Evolutionary conservation across 2,797 vertebrate genomes (phyloP), one percentile per base, ranked within the genome.

Genomic region (Coranthus polyacanthus): DNA sequence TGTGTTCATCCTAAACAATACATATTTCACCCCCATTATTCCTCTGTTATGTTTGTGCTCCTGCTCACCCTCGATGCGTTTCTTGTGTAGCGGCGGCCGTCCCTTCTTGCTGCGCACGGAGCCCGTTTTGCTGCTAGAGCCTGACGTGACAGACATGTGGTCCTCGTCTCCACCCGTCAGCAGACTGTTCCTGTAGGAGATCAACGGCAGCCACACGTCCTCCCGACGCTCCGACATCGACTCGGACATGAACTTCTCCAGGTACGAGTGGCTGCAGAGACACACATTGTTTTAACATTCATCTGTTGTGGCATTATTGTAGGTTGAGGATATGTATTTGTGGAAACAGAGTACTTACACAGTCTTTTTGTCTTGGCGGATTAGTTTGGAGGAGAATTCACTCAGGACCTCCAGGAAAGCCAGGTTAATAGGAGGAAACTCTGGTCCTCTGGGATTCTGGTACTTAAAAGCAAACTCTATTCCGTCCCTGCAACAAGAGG

Each of bases 401-500:
- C 97, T 98, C 21, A 99, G 92, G 52, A 99, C 97, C 88, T 99
- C 98, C 55, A 99, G 94, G 92, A 99, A 99, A 84, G 98, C 97
- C 88, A 99, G 87, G 83, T 99, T 99, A 56, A 96, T 92, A 49
- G 98, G 98, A 49, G 98, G 98, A 73, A 96, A 97, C 79, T 99
- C 97, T 56, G 95, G 87, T 86, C 98, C 98, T 90, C 98, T 96
- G 65, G 97, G 96, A 92, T 98, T 99, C 86, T 96, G 97, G 77
- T 97, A 98, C 88, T 99, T 99, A 85, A 99, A 99, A 21, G 98
- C 96, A 94, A 99, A 99, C 87, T 99, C 98, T 77, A 99, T 99
- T 54, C 98, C 98, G 79, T 99, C 98, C 87, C 98, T 99, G 63
- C 69, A 7, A 44, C 0, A n/a, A 58, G 18, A 61, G 4, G 4